Conservation (phyloP, 2,797 vertebrate species). For the Mus spretus region DNA sequence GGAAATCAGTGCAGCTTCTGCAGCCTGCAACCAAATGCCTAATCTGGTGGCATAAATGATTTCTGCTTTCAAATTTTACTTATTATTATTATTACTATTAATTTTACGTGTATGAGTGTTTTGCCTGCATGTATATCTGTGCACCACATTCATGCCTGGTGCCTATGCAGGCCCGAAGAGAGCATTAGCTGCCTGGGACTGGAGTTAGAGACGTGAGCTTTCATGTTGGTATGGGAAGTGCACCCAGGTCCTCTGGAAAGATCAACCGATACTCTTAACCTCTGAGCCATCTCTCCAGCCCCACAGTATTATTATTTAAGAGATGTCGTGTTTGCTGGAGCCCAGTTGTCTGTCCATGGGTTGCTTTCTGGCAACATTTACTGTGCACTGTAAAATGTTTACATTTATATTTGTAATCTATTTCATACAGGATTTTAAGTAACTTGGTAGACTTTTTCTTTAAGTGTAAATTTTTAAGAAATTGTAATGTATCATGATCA, state of each 20-base stretch:
- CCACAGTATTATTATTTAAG: neutral
- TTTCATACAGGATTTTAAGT: neutral
- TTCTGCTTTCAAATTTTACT: slow-evolving; percentile 46
- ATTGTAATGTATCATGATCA: neutral
- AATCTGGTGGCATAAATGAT: neutral
- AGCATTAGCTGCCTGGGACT: neutral
- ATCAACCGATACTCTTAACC: neutral
- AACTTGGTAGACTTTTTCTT: neutral
- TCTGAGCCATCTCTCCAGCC: neutral
- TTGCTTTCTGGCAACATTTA: neutral
- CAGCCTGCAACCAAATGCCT: neutral
- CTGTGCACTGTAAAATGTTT: neutral
- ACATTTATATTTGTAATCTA: neutral
- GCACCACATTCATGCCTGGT: neutral
- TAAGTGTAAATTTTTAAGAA: neutral
- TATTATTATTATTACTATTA: neutral
- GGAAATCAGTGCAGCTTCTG: neutral
- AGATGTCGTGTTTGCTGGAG: neutral
- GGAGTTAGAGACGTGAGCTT: neutral
- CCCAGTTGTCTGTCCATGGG: neutral
- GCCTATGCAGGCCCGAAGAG: neutral
- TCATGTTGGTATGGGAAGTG: neutral
- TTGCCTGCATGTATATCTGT: neutral
- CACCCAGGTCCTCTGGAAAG: neutral
- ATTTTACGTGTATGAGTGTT: neutral